Conservation (phyloP, 2,888 invertebrate species). For the Zootermopsis nevadensis region DNA sequence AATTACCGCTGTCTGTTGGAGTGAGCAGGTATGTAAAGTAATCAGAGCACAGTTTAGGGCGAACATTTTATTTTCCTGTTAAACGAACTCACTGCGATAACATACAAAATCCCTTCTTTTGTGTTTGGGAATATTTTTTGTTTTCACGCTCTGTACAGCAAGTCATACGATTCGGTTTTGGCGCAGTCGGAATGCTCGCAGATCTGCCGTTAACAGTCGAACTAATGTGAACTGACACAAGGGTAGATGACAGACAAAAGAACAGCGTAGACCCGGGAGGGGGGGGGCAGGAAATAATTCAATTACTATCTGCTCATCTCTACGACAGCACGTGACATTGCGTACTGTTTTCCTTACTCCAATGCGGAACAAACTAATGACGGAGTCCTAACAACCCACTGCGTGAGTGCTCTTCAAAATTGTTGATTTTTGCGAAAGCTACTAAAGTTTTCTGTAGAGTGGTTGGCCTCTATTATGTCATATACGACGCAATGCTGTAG, state of each 20-base stretch:
- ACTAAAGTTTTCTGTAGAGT: too few species aligned
- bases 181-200: background rate
- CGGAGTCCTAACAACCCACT: background rate
- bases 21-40: background rate
- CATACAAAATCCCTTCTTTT: background rate
- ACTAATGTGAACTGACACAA: slow-evolving; percentile 26
- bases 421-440: background rate
- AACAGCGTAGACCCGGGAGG: background rate
- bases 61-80: background rate
- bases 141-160: background rate
- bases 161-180: background rate
- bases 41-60: background rate
- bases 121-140: background rate
- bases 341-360: background rate
- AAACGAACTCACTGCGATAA: background rate
- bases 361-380: background rate
- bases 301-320: slow-evolving; percentile 13
- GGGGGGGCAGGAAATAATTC: slow-evolving; percentile 37
- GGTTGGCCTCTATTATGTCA: too few species aligned
- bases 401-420: background rate
- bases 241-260: slow-evolving; percentile 41
- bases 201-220: slow-evolving; percentile 25
- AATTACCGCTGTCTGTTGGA: background rate
- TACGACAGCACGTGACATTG: background rate
- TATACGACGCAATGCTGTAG: too few species aligned